Conservation (phyloP, 2,888 invertebrate genomes). For the Metopia argyrocephala region DNA sequence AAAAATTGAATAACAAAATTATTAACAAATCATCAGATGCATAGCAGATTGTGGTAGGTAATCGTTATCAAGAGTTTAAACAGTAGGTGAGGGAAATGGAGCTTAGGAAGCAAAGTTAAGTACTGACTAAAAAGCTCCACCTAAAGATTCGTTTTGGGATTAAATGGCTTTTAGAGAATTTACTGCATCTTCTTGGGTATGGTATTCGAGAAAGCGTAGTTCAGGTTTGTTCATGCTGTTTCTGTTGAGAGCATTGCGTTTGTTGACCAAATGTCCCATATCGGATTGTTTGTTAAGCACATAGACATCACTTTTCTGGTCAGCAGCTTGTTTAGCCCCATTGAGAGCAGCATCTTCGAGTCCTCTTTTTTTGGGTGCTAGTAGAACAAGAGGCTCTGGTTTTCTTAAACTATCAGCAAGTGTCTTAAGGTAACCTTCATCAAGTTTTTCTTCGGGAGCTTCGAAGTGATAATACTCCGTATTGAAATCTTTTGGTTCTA, state of each 20-base stretch:
- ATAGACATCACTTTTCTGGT: slow-evolving; percentile 75
- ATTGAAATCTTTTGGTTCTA: slow-evolving; percentile 56
- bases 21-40: background rate
- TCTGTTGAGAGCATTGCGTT: slow-evolving; percentile 70
- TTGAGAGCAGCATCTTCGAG: slow-evolving; percentile 72
- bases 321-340: slow-evolving; percentile 71
- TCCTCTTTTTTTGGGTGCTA: slow-evolving; percentile 75
- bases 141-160: slow-evolving; percentile 72
- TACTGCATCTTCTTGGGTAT: slow-evolving; percentile 75
- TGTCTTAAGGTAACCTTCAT: slow-evolving; percentile 67
- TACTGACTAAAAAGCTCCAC: slow-evolving; percentile 68
- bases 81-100: slow-evolving; percentile 58
- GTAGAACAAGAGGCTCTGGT: slow-evolving; percentile 70
- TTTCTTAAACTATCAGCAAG: slow-evolving; percentile 72
- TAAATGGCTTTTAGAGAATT: slow-evolving; percentile 75
- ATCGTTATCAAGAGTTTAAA: slow-evolving; percentile 65
- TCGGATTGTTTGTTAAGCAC: slow-evolving; percentile 75
- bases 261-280: slow-evolving; percentile 71
- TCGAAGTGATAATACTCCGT: slow-evolving; percentile 71
- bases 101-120: slow-evolving; percentile 72
- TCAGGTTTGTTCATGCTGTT: slow-evolving; percentile 73
- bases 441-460: slow-evolving; percentile 71
- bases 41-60: slow-evolving; percentile 62
- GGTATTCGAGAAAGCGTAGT: slow-evolving; percentile 76
- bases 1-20: background rate